Evolutionary conservation across 1,140 invertebrate genomes (phyloP), one percentile per base, ranked within the genome.

Genomic region (Drosophila tsacasi): DNA sequence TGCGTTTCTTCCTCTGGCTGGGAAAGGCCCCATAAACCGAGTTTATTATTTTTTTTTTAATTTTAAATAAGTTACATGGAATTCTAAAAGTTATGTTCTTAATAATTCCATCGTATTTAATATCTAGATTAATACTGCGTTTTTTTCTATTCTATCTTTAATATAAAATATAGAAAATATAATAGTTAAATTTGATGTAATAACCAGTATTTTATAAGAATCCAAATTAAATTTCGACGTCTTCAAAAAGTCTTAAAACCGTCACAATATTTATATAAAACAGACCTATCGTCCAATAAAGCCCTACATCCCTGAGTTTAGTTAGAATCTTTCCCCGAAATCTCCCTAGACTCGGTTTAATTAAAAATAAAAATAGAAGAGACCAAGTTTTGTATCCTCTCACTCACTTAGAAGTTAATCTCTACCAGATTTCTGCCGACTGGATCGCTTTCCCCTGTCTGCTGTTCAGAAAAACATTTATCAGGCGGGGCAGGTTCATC

Each of bases 401-500:
- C 60, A 47, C 46, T 64, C 30, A 35, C 64, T 73, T 37, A 73
- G 52, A 60, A 71, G 44, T 15, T 60, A 46, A 71, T 40, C 42
- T 55, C 32, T 47, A 40, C 40, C 68, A 40, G 68, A 40, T 35
- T 71, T 71, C 30, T n/a, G 21, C 32, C 15, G 35, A 49, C 12
- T 46, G 9, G 32, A 47, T 37, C 32, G 64, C 66, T 69, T 68
- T 68, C 64, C 47, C 66, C 47, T 23, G 62, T 32, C 39, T 21
- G 47, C 64, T 25, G 47, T 47, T 42, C 55, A n/a, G 30, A 52
- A 25, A 62, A 37, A 57, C 64, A 77, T 78, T 50, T 59, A 52
- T 64, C 47, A 59, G 49, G 46, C 66, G 83, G 71, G 81, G 52
- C 85, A 84, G 77, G 81, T 87, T 81, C 84, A 87, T 87, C 84